Evolutionary conservation across 2,888 invertebrate species (phyloP).

Genomic region (Physocephala rufipes): DNA sequence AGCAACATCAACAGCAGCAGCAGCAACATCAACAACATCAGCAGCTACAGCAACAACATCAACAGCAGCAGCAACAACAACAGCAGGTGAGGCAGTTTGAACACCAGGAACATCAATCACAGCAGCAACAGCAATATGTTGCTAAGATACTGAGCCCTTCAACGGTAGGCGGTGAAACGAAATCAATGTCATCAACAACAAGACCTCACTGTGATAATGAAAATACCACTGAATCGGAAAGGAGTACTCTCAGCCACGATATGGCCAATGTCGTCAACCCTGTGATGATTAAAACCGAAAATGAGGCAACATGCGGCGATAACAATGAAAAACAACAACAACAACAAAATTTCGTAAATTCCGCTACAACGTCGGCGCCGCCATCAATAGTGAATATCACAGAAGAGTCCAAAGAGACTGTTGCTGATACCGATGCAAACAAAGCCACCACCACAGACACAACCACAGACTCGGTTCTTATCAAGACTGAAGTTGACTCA

Average conservation of each 20-base stretch:
- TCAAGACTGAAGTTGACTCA: constrained; percentile 26
- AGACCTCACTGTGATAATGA: constrained; percentile 17
- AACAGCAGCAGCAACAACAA: constrained; percentile 33
- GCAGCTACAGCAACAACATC: constrained; percentile 36
- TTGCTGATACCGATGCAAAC: constrained; percentile 20
- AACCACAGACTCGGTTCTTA: constrained; percentile 47
- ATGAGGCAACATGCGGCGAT: not conserved
- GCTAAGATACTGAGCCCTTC: constrained; percentile 26
- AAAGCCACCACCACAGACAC: constrained; percentile 41
- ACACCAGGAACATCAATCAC: constrained; percentile 28
- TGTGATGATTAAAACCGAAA: too few relatives aligned
- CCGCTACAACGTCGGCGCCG: not conserved
- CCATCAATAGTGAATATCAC: constrained; percentile 7
- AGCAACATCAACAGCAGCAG: constrained; percentile 13
- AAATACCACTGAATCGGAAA: constrained; percentile 22
- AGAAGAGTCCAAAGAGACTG: constrained; percentile 21
- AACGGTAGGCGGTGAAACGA: too few relatives aligned
- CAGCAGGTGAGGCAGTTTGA: not conserved
- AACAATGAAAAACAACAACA: constrained; percentile 17
- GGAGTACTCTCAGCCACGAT: too few relatives aligned
- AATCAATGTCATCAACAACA: constrained; percentile 29
- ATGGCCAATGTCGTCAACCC: too few relatives aligned
- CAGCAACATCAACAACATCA: constrained; percentile 10
- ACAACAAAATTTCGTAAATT: constrained; percentile 7
- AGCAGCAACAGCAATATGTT: constrained; percentile 40